Evolutionary conservation across 1,140 invertebrate genomes (phyloP).

Genomic region (Apis florea): DNA sequence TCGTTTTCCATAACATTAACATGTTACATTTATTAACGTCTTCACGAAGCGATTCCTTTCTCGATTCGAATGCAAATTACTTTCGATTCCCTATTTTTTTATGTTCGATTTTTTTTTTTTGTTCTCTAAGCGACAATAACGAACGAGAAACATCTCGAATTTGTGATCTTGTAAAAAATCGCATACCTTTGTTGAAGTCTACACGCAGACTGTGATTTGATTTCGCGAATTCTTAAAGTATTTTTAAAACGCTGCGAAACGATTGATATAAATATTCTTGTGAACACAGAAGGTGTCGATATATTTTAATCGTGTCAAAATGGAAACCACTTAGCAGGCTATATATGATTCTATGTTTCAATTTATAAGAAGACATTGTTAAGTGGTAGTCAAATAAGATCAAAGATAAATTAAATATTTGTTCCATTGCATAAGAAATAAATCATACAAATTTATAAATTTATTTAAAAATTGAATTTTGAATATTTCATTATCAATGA

Average conservation of each 20-base stretch:
- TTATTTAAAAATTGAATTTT: too few relatives aligned
- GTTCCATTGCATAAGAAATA: too few relatives aligned
- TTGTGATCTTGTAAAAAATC: background rate
- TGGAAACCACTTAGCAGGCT: background rate
- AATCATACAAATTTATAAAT: too few relatives aligned
- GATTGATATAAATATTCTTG: conserved; percentile 13
- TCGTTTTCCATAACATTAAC: background rate
- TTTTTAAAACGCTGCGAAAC: conserved; percentile 25
- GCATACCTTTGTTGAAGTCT: background rate
- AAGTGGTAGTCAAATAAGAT: background rate
- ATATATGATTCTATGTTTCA: background rate
- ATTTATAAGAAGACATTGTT: background rate
- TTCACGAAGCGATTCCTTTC: background rate
- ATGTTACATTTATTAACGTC: background rate
- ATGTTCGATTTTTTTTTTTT: background rate
- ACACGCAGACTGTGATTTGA: background rate
- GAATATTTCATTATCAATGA: too few relatives aligned
- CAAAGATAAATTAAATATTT: too few relatives aligned
- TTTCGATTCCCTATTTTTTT: background rate
- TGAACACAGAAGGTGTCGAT: conserved; percentile 25
- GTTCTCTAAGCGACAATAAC: background rate
- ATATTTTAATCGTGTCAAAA: conserved; percentile 14
- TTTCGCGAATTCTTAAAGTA: conserved; percentile 21
- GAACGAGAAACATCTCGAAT: background rate
- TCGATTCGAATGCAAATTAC: background rate